Percentiles rank a stretch among this genome's conserved stretches.
Evolutionary conservation across 2,888 invertebrate species (phyloP).

Genomic region (Coleophora flavipennella): DNA sequence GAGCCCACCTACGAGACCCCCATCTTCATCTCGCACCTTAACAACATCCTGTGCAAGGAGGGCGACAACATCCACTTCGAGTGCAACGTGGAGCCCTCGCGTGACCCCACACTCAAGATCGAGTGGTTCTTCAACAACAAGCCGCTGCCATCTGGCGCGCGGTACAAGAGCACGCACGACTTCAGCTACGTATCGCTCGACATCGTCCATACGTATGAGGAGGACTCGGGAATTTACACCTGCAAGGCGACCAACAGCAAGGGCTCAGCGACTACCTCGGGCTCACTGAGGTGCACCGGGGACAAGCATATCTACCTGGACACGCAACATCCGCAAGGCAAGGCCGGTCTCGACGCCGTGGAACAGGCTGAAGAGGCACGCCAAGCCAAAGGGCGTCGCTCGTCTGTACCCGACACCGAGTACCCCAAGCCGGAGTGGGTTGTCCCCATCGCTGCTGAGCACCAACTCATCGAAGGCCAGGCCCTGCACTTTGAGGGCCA

Average conservation of each 20-base stretch:
- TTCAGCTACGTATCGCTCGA: conserved; percentile 97
- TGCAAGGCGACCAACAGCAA: conserved; percentile 91
- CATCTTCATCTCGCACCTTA: conserved; percentile 91
- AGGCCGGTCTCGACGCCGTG: conserved; percentile 90
- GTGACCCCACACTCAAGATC: conserved; percentile 90
- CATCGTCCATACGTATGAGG: conserved; percentile 87
- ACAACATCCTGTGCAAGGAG: conserved; percentile 91
- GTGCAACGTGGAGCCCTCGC: conserved; percentile 92
- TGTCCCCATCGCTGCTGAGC: conserved; percentile 85
- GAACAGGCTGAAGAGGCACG: conserved; percentile 90
- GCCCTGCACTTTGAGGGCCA: conserved; percentile 94
- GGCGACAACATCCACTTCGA: conserved; percentile 92
- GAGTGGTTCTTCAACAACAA: conserved; percentile 97
- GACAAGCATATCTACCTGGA: conserved; percentile 86
- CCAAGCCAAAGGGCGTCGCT: conserved; percentile 79
- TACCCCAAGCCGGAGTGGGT: conserved; percentile 91
- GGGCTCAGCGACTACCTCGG: conserved; percentile 92
- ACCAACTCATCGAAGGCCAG: conserved; percentile 85
- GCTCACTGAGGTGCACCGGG: conserved; percentile 87
- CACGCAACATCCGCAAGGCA: conserved; percentile 96
- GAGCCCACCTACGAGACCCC: conserved; percentile 89
- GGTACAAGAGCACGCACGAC: conserved; percentile 94
- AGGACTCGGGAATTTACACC: conserved; percentile 93
- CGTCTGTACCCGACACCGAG: conserved; percentile 80
- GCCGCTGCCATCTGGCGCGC: conserved; percentile 88